A percentile compares a stretch with the other conserved stretches of the same genome.
Conservation (phyloP, 1,140 invertebrate species). For the Aradophagus sp. region DNA sequence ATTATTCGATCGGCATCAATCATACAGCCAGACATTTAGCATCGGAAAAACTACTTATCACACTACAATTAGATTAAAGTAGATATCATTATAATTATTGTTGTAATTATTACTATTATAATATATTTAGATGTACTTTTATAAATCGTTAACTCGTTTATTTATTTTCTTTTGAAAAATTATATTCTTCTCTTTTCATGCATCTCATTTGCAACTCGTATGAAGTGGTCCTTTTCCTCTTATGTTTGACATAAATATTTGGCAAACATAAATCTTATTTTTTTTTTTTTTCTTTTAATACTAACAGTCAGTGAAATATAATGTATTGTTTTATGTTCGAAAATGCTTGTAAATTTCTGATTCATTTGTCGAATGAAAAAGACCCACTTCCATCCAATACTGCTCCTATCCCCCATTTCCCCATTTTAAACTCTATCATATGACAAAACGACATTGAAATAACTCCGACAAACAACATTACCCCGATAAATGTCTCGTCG, state of each 20-base stretch:
- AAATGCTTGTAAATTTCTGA: background rate
- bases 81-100: conserved; percentile 20
- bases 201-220: conserved; percentile 15
- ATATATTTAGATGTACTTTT: conserved; percentile 52
- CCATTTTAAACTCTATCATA: conserved; percentile 43
- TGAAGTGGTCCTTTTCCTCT: conserved; percentile 31
- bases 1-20: conserved; percentile 38
- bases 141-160: conserved; percentile 43
- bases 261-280: too few relatives aligned
- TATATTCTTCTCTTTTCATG: conserved; percentile 46
- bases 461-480: conserved; percentile 47
- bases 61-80: conserved; percentile 46
- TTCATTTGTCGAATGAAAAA: conserved; percentile 1
- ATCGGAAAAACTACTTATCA: conserved; percentile 52
- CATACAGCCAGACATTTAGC: conserved; percentile 47
- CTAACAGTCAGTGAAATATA: too few relatives aligned
- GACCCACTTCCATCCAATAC: conserved; percentile 10
- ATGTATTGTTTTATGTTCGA: too few relatives aligned
- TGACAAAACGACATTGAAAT: conserved; percentile 40
- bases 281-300: too few relatives aligned
- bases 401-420: background rate
- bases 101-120: conserved; percentile 14
- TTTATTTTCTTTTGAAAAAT: conserved; percentile 48
- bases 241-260: background rate
- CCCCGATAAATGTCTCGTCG: conserved; percentile 46